Base-by-base conservation (phyloP, 1,140 invertebrate species). In the Venturia canescens region DNA sequence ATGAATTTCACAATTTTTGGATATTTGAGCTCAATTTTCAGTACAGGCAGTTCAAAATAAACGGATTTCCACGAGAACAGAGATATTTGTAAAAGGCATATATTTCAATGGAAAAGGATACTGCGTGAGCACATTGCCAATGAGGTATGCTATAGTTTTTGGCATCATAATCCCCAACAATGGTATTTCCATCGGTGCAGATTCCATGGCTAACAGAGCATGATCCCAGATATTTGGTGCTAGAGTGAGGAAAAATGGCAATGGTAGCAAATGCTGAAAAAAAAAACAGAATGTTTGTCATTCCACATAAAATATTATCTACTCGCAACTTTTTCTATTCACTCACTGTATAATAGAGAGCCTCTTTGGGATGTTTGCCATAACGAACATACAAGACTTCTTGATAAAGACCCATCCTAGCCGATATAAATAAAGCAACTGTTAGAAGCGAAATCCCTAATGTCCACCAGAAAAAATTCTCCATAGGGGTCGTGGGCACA, bases 381-480 rank as follows among this genome's bases (percentile, higher is more conserved):
- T 96, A 96, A 79, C 95, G 94, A 80, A 92, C 92, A 88, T 98
- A 98, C 5, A 99, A 91, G 11, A 94, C 94, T 92, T 99, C 98
- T 92, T 99, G 99, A 90, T 97, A 99, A 81, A 99, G 97, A 3
- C 98, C 99, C 96, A 99, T 98, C 80, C 96, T 93, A 7, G 99
- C 98, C 0, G 98, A 99, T 78, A 99, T 93, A 82, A 99, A 96
- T 44, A 99, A 91, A 0, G 98, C 98, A 81, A 97, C 93, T 0
- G 97, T 97, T 15, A 99, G 91, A 83, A 99, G 94, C 0, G 92
- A 89, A 82, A 99, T 98, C 21, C 98, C 97, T 60, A 96, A 87
- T 79, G 93, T 90, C 96, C 96, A 97, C 96, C 96, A 97, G 79
- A 97, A 95, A 84, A 97, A 94, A 86, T 95, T 93, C 83, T 94